phyloP scores from a whole-genome alignment of 2,888 invertebrate genomes.

The Microplitis manilae region DNA sequence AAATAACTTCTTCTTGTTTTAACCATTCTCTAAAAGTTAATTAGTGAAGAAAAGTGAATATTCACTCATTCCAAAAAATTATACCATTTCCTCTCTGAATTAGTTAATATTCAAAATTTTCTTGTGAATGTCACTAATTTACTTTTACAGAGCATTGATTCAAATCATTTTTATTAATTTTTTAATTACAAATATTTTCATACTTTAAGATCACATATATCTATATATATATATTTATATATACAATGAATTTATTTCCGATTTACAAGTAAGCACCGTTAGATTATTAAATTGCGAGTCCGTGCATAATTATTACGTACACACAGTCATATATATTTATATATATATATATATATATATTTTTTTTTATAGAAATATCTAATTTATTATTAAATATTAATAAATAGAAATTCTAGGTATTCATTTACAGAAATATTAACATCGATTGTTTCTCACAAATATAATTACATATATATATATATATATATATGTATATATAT shows the following conservation, averaged over 20 bases:
- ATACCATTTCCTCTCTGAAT: no score
- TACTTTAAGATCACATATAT: constrained; percentile 49
- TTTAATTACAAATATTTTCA: no score
- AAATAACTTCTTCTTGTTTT: no score
- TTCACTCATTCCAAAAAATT: no score
- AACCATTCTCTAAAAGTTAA: no score
- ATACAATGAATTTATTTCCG: constrained; percentile 32
- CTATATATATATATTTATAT: constrained; percentile 18
- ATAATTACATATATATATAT: constrained; percentile 5
- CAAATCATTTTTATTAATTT: no score
- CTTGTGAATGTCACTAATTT: no score
- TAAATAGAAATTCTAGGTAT: background rate
- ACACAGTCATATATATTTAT: background rate
- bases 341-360: background rate
- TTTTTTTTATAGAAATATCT: background rate
- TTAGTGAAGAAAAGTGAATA: no score
- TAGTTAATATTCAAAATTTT: no score
- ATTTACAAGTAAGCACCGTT: constrained; percentile 39
- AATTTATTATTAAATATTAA: background rate
- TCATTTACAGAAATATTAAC: background rate
- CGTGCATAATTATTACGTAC: constrained; percentile 15
- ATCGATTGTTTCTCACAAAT: constrained; percentile 23
- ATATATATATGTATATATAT: constrained; percentile 1
- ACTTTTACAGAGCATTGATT: no score
- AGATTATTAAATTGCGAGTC: background rate